phyloP scores from a whole-genome alignment of 2,888 invertebrate species.

The Syrista parreyssii region DNA sequence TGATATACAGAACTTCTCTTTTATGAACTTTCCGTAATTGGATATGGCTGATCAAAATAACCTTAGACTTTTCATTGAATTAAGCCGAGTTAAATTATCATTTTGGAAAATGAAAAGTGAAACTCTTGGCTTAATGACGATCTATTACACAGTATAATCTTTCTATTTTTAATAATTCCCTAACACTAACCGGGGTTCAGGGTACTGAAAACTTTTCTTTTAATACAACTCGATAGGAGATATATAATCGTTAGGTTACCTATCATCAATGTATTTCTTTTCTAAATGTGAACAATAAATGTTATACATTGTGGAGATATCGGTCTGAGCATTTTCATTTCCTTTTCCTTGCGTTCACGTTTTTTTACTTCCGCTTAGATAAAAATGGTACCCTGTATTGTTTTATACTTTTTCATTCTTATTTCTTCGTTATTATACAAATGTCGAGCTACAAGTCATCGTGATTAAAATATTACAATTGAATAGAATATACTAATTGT shows the following conservation, averaged over 20 bases:
- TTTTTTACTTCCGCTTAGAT: neutral
- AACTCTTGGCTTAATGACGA: neutral
- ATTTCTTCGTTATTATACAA: neutral
- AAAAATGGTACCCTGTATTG: neutral
- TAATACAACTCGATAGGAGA: neutral
- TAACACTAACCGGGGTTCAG: neutral
- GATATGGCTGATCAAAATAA: neutral
- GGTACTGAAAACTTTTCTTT: neutral
- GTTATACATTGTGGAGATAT: conserved; percentile 59
- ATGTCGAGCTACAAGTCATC: neutral
- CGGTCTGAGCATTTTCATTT: conserved; percentile 55
- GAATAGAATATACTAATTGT: neutral
- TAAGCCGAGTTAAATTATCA: neutral
- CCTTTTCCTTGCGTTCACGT: conserved; percentile 45
- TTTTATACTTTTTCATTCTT: neutral
- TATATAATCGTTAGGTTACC: conserved; percentile 17
- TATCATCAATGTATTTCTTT: conserved; percentile 41
- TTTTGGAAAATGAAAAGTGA: neutral
- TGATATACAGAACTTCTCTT: neutral
- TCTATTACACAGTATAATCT: neutral
- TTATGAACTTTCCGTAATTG: neutral
- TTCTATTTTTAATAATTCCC: neutral
- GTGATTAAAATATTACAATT: neutral
- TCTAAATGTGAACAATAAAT: conserved; percentile 66
- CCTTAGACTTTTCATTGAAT: neutral